Evolutionary conservation across 2,797 vertebrate genomes (phyloP).

Genomic region (Poeciliopsis presidionis): DNA sequence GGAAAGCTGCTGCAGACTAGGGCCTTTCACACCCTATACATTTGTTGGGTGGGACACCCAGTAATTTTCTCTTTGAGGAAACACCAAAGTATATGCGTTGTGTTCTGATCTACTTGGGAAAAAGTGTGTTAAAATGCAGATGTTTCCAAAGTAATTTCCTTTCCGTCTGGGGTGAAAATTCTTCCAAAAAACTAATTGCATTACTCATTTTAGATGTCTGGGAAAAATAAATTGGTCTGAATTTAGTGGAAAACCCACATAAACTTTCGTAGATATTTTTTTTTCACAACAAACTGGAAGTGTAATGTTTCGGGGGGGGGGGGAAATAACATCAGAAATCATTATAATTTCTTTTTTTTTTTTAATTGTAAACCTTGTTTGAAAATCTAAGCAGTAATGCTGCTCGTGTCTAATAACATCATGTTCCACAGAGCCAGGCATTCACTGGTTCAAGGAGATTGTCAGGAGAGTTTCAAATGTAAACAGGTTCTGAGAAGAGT

Average conservation of each 20-base stretch:
- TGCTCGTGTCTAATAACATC: not conserved
- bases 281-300: not conserved
- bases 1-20: slow-evolving; percentile 64
- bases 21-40: slow-evolving; percentile 68
- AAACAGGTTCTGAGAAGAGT: slow-evolving; percentile 66
- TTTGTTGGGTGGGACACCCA: slow-evolving; percentile 62
- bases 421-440: not conserved
- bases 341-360: not conserved
- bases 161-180: slow-evolving; percentile 3
- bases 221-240: not conserved
- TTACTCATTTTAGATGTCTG: slow-evolving; percentile 11
- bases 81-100: slow-evolving; percentile 54
- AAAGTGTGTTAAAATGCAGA: slow-evolving; percentile 27
- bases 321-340: not conserved
- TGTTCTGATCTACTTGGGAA: slow-evolving; percentile 38
- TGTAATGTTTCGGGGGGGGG: not conserved
- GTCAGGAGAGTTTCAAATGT: slow-evolving; percentile 58
- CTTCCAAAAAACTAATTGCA: slow-evolving; percentile 14
- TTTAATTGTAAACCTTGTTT: not conserved
- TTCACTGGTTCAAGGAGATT: slow-evolving; percentile 29
- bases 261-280: not conserved
- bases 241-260: slow-evolving; percentile 1
- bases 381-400: not conserved
- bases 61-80: slow-evolving; percentile 79
- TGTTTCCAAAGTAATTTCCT: slow-evolving; percentile 28